Percentiles rank a stretch among this genome's conserved stretches.
These are phyloP conservation scores for Chironomus tentans DNA, from an alignment of 2,888 invertebrate species.

Conservation along the genomic window DNA sequence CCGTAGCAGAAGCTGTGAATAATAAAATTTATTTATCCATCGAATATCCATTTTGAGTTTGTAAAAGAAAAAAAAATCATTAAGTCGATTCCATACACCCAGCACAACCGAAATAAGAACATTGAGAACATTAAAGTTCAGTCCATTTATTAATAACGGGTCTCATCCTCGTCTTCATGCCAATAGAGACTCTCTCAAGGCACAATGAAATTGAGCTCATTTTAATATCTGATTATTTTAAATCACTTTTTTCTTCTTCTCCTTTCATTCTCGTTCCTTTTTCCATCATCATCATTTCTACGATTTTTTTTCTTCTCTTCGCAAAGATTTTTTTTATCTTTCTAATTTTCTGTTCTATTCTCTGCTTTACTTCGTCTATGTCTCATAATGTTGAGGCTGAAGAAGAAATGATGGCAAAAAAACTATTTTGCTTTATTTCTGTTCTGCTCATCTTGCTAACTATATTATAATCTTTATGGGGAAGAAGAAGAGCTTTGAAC, in stretches of 20 bases:
- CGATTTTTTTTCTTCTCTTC: neutral
- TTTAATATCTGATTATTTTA: slow-evolving; percentile 25
- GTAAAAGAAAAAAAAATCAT: neutral
- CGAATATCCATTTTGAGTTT: too few species aligned
- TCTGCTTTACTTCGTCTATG: too few species aligned
- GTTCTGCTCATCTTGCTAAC: too few species aligned
- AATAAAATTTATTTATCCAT: neutral
- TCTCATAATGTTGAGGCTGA: too few species aligned
- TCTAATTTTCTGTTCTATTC: too few species aligned
- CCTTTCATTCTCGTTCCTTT: neutral
- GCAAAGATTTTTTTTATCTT: neutral
- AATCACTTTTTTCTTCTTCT: slow-evolving; percentile 11
- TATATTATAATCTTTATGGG: too few species aligned
- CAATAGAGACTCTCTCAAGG: neutral
- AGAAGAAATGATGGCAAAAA: too few species aligned
- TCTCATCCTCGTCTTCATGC: neutral
- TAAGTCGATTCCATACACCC: neutral
- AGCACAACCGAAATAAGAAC: neutral
- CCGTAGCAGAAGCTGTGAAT: neutral
- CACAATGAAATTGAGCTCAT: slow-evolving; percentile 13
- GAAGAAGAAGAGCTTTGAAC: too few species aligned
- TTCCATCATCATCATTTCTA: neutral
- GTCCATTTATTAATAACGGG: slow-evolving; percentile 22
- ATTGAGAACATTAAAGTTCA: neutral
- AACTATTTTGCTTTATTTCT: too few species aligned